These are phyloP conservation scores for Eospalax fontanierii DNA, from an alignment of 2,797 vertebrate genomes.

Conservation along the genomic window DNA sequence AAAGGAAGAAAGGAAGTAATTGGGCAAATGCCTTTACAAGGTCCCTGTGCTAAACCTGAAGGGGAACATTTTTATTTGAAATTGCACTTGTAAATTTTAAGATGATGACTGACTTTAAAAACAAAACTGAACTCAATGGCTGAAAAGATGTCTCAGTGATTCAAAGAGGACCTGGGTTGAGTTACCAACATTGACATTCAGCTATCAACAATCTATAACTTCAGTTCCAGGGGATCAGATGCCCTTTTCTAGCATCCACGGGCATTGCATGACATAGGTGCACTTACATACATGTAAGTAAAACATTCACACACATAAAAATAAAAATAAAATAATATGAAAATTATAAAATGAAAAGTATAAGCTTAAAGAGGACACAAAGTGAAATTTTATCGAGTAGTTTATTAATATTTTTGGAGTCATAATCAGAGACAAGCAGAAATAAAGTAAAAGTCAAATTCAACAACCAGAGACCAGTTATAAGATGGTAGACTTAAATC, in stretches of 20 bases:
- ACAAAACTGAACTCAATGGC: background rate
- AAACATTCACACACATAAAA: too few species aligned
- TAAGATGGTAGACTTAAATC: background rate
- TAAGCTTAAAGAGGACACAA: background rate
- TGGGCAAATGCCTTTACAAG: background rate
- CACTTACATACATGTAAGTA: too few species aligned
- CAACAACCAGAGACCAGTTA: background rate
- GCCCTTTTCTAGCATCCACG: too few species aligned
- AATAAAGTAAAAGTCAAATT: background rate
- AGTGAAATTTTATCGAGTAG: background rate
- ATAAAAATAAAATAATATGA: too few species aligned
- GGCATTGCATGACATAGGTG: too few species aligned
- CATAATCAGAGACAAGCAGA: background rate
- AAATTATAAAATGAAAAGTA: too few species aligned
- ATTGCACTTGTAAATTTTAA: background rate
- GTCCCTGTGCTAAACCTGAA: background rate
- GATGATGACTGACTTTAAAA: background rate
- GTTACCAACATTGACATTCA: too few species aligned
- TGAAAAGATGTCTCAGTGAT: too few species aligned
- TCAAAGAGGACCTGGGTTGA: too few species aligned
- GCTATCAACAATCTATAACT: too few species aligned
- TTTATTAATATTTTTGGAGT: background rate
- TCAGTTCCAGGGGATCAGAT: too few species aligned
- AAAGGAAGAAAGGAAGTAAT: background rate
- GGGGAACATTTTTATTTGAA: background rate